Evolutionary conservation across 2,113 vertebrate species (phyloP).

Genomic region (Morone saxatilis): DNA sequence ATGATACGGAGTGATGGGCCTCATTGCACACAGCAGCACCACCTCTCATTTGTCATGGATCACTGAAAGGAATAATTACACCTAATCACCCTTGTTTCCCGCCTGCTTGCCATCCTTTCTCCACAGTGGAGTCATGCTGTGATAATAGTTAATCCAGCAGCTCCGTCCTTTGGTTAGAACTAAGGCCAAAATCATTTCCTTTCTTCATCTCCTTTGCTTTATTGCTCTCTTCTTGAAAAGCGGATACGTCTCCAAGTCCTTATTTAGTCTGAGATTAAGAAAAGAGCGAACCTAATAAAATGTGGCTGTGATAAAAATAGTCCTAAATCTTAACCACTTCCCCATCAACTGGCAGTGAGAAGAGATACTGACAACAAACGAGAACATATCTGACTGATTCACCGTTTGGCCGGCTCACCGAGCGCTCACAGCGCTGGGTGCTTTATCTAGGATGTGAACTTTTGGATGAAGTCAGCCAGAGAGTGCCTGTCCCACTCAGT

Average conservation of each 20-base stretch:
- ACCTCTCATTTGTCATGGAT: constrained; percentile 51
- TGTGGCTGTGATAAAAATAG: background rate
- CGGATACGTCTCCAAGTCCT: background rate
- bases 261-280: background rate
- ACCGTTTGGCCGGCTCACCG: constrained; percentile 1
- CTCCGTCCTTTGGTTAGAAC: background rate
- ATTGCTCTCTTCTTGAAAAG: background rate
- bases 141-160: constrained; percentile 11
- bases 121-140: constrained; percentile 12
- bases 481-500: constrained; percentile 27
- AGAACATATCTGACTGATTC: constrained; percentile 20
- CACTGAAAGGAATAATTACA: constrained; percentile 62
- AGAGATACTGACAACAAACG: background rate
- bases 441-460: constrained; percentile 37
- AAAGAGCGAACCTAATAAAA: background rate
- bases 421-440: constrained; percentile 1
- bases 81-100: constrained; percentile 23
- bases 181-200: background rate
- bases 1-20: constrained; percentile 27
- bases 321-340: background rate
- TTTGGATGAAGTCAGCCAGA: constrained; percentile 39
- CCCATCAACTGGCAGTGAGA: background rate
- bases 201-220: background rate
- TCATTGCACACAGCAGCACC: constrained; percentile 36
- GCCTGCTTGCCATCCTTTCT: background rate